These are phyloP conservation scores for Eupithecia tripunctaria DNA, from an alignment of 2,888 invertebrate species.

Conservation along the genomic window DNA sequence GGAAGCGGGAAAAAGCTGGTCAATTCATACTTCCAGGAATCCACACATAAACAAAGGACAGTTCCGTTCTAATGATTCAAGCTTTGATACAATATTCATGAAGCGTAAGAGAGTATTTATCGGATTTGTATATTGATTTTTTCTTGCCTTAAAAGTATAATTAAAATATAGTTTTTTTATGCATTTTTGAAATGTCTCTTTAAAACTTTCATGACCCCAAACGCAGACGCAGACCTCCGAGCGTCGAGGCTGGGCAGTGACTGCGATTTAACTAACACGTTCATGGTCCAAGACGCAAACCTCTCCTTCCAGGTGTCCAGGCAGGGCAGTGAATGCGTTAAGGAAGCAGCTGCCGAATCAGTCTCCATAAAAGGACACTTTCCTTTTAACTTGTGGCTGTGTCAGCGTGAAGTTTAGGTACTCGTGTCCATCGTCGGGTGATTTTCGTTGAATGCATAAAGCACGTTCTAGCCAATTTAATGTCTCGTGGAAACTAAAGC, in stretches of 20 bases:
- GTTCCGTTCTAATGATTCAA: neutral
- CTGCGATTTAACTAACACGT: too few relatives aligned
- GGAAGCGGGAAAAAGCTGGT: slow-evolving; percentile 36
- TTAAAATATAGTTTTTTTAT: neutral
- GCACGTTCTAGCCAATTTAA: slow-evolving; percentile 50
- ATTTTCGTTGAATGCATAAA: slow-evolving; percentile 54
- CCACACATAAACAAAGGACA: neutral
- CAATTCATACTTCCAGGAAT: slow-evolving; percentile 1
- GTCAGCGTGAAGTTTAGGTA: neutral
- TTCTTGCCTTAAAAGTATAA: too few relatives aligned
- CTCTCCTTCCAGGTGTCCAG: too few relatives aligned
- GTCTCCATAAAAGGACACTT: neutral
- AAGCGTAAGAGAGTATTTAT: neutral
- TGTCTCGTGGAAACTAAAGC: slow-evolving; percentile 36
- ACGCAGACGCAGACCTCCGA: too few relatives aligned
- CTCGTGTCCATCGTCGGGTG: slow-evolving; percentile 44
- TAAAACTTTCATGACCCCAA: too few relatives aligned
- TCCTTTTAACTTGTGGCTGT: slow-evolving; percentile 5
- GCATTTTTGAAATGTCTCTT: neutral
- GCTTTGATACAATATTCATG: neutral
- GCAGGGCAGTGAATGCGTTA: too few relatives aligned
- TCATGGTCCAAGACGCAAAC: too few relatives aligned
- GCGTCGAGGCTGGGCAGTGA: too few relatives aligned
- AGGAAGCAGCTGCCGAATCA: neutral
- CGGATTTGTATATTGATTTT: too few relatives aligned